Evolutionary conservation across 2,888 invertebrate species (phyloP), one percentile per base, ranked within the genome.

Genomic region (Drepana falcataria): DNA sequence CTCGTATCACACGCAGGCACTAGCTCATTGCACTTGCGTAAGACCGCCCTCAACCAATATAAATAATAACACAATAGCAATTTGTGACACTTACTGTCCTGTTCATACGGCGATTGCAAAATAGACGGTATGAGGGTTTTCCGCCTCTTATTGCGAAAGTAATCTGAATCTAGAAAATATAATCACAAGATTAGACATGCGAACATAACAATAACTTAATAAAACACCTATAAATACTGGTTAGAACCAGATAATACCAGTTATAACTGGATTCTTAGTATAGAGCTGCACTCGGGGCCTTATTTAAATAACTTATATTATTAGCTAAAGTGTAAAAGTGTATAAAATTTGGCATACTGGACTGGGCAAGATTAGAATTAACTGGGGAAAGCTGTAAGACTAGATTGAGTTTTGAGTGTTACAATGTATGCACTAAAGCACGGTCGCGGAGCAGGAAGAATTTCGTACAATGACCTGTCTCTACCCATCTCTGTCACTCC

Each of bases 31-130:
- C 21, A 21, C 21, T 21, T 21, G 21, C 21, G 21, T 21, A 21
- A 21, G 21, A 21, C 9, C 35, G 3, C 48, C 48, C 57, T 53
- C 53, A 55, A 56, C 51, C 35, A 47, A 63, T 4, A 60, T 56
- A 56, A 55, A 58, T 58, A 51, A 61, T 48, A 57, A 44, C 51
- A 64, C 54, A 52, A 37, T 48, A 61, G 61, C 49, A 60, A 58
- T 52, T 21, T 21, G 57, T 33, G 56, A 70, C 68, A 88, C 88
- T 89, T 87, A 89, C 88, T 83, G 63, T 86, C 87, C 58, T 72
- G 70, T 48, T 83, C 81, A 69, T 80, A 81, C 59, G 75, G 64
- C 58, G 59, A 49, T 48, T 65, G 66, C 55, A 72, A 62, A 59
- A 75, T 59, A 56, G 65, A 56, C 52, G 76, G 63, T 60, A 77